These are phyloP conservation scores for Myxocyprinus asiaticus DNA, from an alignment of 2,113 vertebrate genomes.

Conservation along the genomic window DNA sequence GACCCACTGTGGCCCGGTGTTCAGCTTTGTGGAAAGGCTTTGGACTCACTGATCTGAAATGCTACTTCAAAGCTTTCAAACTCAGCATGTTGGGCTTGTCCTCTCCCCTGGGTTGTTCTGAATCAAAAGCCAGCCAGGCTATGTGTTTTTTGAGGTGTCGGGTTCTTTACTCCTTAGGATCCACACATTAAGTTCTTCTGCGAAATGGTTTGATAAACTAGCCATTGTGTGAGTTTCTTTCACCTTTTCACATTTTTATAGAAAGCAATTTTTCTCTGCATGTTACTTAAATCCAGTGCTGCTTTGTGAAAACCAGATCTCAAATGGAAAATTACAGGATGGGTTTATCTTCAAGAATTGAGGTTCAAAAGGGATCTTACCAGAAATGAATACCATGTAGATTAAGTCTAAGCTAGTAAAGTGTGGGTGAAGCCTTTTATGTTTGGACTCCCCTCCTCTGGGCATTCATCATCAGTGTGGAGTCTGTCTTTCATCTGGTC, in stretches of 20 bases:
- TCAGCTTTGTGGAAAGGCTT: slow-evolving; percentile 27
- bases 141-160: background rate
- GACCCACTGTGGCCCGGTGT: slow-evolving; percentile 19
- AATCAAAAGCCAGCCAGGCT: slow-evolving; percentile 17
- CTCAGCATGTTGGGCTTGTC: slow-evolving; percentile 24
- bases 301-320: too few relatives aligned
- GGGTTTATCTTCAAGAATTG: too few relatives aligned
- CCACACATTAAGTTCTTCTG: too few relatives aligned
- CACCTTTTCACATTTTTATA: too few relatives aligned
- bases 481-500: slow-evolving; percentile 43
- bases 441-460: slow-evolving; percentile 34
- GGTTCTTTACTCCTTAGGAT: too few relatives aligned
- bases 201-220: too few relatives aligned
- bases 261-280: too few relatives aligned
- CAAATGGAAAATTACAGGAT: too few relatives aligned
- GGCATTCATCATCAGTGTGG: slow-evolving; percentile 46
- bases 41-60: slow-evolving; percentile 26
- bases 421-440: background rate
- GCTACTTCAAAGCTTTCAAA: slow-evolving; percentile 39
- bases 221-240: too few relatives aligned
- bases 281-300: too few relatives aligned
- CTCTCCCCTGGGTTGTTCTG: slow-evolving; percentile 1
- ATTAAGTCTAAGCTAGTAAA: slow-evolving; percentile 14
- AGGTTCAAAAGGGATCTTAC: too few relatives aligned
- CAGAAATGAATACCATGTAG: background rate